Conservation (phyloP, 1,140 invertebrate species). For the Formica selysi region DNA sequence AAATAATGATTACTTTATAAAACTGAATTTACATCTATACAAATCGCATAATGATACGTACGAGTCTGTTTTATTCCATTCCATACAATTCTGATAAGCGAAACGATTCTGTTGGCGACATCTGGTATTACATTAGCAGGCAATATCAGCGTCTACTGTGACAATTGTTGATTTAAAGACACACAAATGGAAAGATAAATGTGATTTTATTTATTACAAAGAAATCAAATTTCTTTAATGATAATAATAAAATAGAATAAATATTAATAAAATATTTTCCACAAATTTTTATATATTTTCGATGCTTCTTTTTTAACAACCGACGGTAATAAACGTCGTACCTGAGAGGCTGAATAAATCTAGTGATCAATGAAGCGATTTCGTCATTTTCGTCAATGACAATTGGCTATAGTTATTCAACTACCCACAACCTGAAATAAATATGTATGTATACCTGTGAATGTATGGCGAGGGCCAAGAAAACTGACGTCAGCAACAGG, state of each 20-base stretch:
- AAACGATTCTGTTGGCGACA: constrained; percentile 4
- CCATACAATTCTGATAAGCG: background rate
- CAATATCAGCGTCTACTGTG: constrained; percentile 10
- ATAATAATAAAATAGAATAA: background rate
- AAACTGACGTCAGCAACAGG: constrained; percentile 49
- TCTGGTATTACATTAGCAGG: background rate
- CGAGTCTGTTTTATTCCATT: background rate
- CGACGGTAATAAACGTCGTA: background rate
- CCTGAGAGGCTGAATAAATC: background rate
- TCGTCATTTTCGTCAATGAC: constrained; percentile 38
- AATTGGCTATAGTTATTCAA: constrained; percentile 1
- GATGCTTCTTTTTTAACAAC: constrained; percentile 15
- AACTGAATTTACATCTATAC: background rate
- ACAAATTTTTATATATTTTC: background rate
- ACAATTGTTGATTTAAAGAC: constrained; percentile 16
- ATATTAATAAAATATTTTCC: background rate
- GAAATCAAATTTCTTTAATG: background rate
- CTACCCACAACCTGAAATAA: constrained; percentile 32
- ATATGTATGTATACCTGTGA: constrained; percentile 30
- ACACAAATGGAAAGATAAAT: background rate
- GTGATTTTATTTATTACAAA: background rate
- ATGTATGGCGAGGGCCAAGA: background rate
- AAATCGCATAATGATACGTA: background rate
- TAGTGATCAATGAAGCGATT: constrained; percentile 32
- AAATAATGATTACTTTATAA: background rate